These are phyloP conservation scores for Ormyrus pomaceus DNA, from an alignment of 2,888 invertebrate genomes.

Conservation along the genomic window DNA sequence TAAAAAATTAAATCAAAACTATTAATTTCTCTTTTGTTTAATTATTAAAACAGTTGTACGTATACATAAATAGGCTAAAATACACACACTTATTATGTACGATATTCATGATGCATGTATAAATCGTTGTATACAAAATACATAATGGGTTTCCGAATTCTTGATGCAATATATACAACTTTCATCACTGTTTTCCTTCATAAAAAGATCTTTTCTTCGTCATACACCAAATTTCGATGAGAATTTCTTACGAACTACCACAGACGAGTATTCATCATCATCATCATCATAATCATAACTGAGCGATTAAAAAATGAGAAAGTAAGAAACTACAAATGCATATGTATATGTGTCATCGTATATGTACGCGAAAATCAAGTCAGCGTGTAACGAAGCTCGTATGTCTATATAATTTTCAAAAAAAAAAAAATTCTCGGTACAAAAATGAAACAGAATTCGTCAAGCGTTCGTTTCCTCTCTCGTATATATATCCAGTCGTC, in stretches of 20 bases:
- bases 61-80: conserved; percentile 74
- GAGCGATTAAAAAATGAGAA: conserved; percentile 25
- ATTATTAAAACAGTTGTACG: conserved; percentile 70
- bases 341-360: conserved; percentile 1
- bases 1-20: conserved; percentile 15
- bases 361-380: conserved; percentile 44
- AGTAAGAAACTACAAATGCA: conserved; percentile 27
- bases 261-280: conserved; percentile 13
- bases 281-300: not conserved
- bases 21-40: conserved; percentile 63
- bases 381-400: conserved; percentile 42
- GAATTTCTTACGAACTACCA: conserved; percentile 34
- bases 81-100: conserved; percentile 67
- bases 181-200: conserved; percentile 41
- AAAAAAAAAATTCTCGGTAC: not conserved
- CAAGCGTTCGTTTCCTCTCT: not conserved
- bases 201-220: conserved; percentile 18
- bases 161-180: conserved; percentile 55
- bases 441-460: not conserved
- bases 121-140: conserved; percentile 50
- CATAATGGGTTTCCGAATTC: conserved; percentile 45
- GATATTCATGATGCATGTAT: conserved; percentile 55
- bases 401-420: not conserved
- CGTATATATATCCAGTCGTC: conserved; percentile 16
- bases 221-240: conserved; percentile 34